phyloP scores from a whole-genome alignment of 2,113 vertebrate genomes.

The Anguilla rostrata region DNA sequence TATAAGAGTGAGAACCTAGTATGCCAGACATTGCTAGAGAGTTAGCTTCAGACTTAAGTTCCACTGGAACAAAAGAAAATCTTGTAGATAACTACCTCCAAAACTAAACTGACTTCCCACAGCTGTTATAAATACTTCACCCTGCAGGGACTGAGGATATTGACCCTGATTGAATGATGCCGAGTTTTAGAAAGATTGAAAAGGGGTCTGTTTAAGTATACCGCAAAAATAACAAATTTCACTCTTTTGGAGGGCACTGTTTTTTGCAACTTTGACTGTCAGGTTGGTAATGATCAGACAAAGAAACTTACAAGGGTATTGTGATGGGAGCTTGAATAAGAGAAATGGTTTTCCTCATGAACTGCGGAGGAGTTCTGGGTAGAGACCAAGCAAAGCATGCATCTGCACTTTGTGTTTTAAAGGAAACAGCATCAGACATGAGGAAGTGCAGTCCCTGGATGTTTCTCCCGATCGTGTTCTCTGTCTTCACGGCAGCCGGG shows the following conservation, averaged over 20 bases:
- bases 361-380: neutral
- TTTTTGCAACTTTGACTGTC: neutral
- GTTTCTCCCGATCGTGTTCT: conserved; percentile 82
- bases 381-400: neutral
- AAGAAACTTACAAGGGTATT: neutral
- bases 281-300: conserved; percentile 8
- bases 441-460: conserved; percentile 83
- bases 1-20: too few relatives aligned
- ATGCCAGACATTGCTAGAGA: too few relatives aligned
- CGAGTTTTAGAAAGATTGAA: too few relatives aligned
- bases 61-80: too few relatives aligned
- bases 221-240: too few relatives aligned
- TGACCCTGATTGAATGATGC: too few relatives aligned
- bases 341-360: neutral
- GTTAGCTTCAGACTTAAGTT: too few relatives aligned
- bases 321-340: neutral
- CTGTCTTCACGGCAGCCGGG: conserved; percentile 78
- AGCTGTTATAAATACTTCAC: too few relatives aligned
- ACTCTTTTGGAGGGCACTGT: too few relatives aligned
- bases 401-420: neutral
- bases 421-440: conserved; percentile 42
- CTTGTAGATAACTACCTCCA: too few relatives aligned
- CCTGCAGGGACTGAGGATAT: too few relatives aligned
- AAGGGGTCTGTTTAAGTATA: neutral
- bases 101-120: too few relatives aligned